Evolutionary conservation across 2,888 invertebrate genomes (phyloP).

Genomic region (Netelia fuscicornis): DNA sequence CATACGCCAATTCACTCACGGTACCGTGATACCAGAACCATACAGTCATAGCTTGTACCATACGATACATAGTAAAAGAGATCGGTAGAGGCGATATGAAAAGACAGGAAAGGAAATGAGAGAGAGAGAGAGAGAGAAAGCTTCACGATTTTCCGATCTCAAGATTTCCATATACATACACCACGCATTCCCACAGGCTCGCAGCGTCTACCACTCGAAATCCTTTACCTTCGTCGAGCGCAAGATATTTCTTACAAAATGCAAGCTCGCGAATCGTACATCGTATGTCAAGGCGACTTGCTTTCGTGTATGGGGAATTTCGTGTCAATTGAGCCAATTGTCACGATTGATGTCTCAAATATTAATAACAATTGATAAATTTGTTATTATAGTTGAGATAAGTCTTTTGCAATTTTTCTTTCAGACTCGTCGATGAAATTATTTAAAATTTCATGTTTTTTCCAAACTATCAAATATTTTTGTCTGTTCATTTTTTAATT

Average conservation of each 20-base stretch:
- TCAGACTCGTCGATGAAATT: background rate
- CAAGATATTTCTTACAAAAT: conserved; percentile 31
- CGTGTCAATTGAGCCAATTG: background rate
- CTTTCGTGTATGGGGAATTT: background rate
- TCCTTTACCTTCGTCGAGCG: conserved; percentile 25
- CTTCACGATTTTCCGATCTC: conserved; percentile 62
- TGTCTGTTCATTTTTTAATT: background rate
- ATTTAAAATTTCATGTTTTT: background rate
- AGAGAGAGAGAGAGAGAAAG: conserved; percentile 2
- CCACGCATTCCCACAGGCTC: conserved; percentile 18
- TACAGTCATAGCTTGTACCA: background rate
- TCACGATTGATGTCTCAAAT: background rate
- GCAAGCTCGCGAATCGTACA: conserved; percentile 49
- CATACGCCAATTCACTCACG: conserved; percentile 50
- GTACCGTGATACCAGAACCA: conserved; percentile 16
- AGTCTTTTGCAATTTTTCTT: background rate
- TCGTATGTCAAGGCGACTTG: conserved; percentile 7
- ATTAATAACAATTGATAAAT: background rate
- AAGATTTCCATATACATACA: conserved; percentile 52
- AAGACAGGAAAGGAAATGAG: background rate
- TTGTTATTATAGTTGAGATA: background rate
- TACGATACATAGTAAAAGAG: background rate
- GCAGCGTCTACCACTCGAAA: background rate
- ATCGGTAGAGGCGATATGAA: background rate
- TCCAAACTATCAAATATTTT: background rate